Evolutionary conservation across 1,140 invertebrate species (phyloP).

Genomic region (Bombus affinis): DNA sequence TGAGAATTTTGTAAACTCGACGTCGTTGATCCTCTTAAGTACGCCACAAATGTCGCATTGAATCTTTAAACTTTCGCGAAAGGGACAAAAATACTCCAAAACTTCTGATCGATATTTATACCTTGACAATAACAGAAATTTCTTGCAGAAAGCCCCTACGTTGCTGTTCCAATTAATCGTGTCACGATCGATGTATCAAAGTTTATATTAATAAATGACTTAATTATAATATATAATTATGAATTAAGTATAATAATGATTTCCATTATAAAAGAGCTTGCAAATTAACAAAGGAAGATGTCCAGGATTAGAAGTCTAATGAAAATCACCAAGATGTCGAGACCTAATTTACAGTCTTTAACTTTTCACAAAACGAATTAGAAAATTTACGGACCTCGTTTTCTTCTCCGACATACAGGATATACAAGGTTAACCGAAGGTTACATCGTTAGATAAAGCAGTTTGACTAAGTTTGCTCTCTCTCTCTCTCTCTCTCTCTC

Average conservation of each 20-base stretch:
- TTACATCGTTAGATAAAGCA: not conserved
- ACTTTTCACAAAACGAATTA: not conserved
- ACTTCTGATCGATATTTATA: not conserved
- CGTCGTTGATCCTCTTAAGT: not conserved
- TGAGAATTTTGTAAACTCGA: not conserved
- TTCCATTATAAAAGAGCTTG: no score
- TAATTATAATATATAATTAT: not conserved
- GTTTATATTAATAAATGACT: not conserved
- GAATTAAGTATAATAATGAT: no score
- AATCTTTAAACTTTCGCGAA: not conserved
- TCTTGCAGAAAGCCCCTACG: not conserved
- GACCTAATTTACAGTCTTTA: not conserved
- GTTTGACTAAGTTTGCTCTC: not conserved
- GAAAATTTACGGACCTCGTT: no score
- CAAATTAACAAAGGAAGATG: no score
- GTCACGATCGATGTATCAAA: not conserved
- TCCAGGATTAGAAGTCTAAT: no score
- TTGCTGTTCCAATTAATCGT: slow-evolving; percentile 4
- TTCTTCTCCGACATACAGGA: not conserved
- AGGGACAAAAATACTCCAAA: not conserved
- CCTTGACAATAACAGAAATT: not conserved
- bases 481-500: not conserved
- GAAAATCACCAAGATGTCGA: no score
- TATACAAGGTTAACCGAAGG: not conserved
- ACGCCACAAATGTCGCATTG: not conserved